These are phyloP conservation scores for Troides helena DNA, from an alignment of 2,888 invertebrate species.

Conservation along the genomic window DNA sequence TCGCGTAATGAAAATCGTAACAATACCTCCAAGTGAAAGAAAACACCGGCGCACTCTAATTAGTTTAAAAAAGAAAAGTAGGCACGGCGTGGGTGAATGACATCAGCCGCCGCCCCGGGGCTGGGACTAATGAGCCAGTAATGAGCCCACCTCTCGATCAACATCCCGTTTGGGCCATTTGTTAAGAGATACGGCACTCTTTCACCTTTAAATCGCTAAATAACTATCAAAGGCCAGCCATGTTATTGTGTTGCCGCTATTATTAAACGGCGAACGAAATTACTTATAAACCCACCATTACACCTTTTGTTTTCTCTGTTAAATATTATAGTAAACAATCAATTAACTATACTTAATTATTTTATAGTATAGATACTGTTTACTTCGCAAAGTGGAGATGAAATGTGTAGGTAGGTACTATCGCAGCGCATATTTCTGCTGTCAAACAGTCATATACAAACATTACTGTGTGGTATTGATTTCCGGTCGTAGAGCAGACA, in stretches of 20 bases:
- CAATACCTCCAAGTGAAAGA: conserved; percentile 40
- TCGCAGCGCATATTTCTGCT: no score
- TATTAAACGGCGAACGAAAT: conserved; percentile 30
- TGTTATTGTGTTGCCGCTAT: conserved; percentile 38
- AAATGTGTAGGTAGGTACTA: no score
- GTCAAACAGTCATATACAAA: no score
- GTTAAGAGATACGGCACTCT: conserved; percentile 38
- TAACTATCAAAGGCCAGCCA: conserved; percentile 52
- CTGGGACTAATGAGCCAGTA: conserved; percentile 58
- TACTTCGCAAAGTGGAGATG: no score
- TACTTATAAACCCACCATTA: background rate
- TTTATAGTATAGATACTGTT: no score
- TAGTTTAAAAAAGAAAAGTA: conserved; percentile 65
- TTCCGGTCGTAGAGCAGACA: no score
- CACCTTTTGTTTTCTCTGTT: background rate
- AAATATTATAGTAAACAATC: no score
- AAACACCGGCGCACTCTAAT: conserved; percentile 55
- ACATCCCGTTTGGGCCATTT: conserved; percentile 53
- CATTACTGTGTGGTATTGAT: no score
- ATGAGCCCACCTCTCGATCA: conserved; percentile 59
- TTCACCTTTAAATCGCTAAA: conserved; percentile 48
- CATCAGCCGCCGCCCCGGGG: conserved; percentile 52
- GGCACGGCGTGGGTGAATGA: conserved; percentile 49
- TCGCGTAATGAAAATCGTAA: conserved; percentile 44
- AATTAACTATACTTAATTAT: no score